Conservation (phyloP, 2,888 invertebrate genomes). For the Nycteola revayana region DNA sequence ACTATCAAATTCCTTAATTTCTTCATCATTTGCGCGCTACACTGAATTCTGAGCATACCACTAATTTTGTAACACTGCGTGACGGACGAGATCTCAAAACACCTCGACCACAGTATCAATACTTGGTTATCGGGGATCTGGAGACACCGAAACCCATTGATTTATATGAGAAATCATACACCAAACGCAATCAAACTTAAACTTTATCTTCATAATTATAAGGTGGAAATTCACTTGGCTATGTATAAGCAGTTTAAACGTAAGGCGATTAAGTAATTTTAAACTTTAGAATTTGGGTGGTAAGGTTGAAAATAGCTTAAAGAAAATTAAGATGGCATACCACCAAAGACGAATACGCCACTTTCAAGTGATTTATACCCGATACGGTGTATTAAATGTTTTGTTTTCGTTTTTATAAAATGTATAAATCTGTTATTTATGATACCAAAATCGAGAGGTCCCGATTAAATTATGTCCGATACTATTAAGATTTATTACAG, state of each 20-base stretch:
- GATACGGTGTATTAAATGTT: conserved; percentile 78
- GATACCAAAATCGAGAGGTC: conserved; percentile 74
- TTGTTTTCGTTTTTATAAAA: conserved; percentile 72
- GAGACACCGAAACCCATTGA: conserved; percentile 53
- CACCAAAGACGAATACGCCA: conserved; percentile 77
- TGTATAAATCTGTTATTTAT: conserved; percentile 81
- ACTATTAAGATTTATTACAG: conserved; percentile 69
- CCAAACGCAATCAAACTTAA: conserved; percentile 15
- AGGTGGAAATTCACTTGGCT: conserved; percentile 15
- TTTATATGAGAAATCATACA: conserved; percentile 51
- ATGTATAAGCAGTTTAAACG: conserved; percentile 5
- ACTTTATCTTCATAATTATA: background rate
- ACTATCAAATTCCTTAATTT: conserved; percentile 9
- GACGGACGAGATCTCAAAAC: conserved; percentile 54
- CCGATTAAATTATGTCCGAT: conserved; percentile 78
- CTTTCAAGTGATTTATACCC: conserved; percentile 76
- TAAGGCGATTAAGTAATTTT: conserved; percentile 5
- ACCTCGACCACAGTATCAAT: conserved; percentile 49
- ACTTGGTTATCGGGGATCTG: conserved; percentile 51
- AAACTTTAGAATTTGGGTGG: background rate
- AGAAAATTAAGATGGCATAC: conserved; percentile 47
- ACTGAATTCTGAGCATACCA: conserved; percentile 29
- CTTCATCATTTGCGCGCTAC: conserved; percentile 14
- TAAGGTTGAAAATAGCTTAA: conserved; percentile 26
- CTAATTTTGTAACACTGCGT: conserved; percentile 47